Evolutionary conservation across 2,888 invertebrate species (phyloP).

Genomic region (Mythimna albipuncta): DNA sequence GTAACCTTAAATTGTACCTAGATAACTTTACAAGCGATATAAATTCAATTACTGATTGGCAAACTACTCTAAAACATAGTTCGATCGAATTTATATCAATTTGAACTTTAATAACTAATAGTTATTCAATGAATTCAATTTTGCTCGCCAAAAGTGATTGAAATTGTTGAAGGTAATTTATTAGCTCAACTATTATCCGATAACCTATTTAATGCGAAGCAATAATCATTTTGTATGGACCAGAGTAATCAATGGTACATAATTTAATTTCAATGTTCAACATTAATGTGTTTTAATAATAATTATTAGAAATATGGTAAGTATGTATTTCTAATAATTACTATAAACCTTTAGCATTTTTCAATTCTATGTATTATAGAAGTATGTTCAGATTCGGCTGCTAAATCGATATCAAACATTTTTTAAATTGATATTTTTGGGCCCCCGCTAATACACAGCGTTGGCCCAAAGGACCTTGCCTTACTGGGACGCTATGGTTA

Average conservation of each 20-base stretch:
- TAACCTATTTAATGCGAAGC: constrained; percentile 18
- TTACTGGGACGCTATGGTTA: too few species aligned
- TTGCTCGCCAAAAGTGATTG: constrained; percentile 14
- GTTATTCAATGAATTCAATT: constrained; percentile 39
- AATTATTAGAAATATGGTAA: too few species aligned
- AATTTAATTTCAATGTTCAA: not conserved
- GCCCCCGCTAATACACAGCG: too few species aligned
- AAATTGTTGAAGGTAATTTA: constrained; percentile 33
- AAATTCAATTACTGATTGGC: constrained; percentile 28
- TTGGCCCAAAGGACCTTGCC: too few species aligned
- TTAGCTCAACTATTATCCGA: constrained; percentile 4
- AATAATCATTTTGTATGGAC: constrained; percentile 1
- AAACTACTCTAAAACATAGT: constrained; percentile 36
- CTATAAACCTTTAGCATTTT: too few species aligned
- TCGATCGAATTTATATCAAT: constrained; percentile 32
- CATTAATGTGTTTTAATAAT: not conserved
- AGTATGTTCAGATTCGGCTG: too few species aligned
- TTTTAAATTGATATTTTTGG: too few species aligned
- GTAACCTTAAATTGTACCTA: not conserved
- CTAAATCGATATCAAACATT: too few species aligned
- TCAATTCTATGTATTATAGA: too few species aligned
- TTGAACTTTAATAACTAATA: constrained; percentile 36
- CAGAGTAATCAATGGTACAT: not conserved
- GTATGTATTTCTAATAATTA: too few species aligned
- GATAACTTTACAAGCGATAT: constrained; percentile 21